A percentile compares a stretch with the other conserved stretches of the same genome.
phyloP scores from a whole-genome alignment of 2,888 invertebrate species.

The Drosophila subquinaria region DNA sequence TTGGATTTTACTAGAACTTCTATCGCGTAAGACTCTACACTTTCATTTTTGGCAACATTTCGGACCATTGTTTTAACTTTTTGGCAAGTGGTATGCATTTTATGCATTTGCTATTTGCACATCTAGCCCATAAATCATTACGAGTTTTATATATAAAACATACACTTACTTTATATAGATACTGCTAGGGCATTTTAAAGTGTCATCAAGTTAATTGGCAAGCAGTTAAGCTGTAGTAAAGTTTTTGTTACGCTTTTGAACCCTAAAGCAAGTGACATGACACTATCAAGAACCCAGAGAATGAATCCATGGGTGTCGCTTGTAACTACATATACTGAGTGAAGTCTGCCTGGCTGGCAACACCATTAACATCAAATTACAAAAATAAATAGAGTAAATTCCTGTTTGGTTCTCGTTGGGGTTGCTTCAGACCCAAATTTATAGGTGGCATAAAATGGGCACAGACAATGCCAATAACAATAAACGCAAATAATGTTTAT shows the following conservation, averaged over 20 bases:
- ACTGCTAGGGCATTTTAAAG: conserved; percentile 45
- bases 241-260: conserved; percentile 26
- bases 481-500: conserved; percentile 81
- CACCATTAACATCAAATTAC: conserved; percentile 77
- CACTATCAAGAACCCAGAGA: conserved; percentile 6
- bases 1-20: neutral
- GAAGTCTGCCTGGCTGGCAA: conserved; percentile 18
- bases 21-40: conserved; percentile 1
- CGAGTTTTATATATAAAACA: conserved; percentile 32
- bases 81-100: conserved; percentile 45
- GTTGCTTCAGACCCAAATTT: conserved; percentile 59
- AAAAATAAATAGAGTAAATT: conserved; percentile 65
- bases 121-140: conserved; percentile 47
- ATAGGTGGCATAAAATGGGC: conserved; percentile 74
- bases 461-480: conserved; percentile 82
- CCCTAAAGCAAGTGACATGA: conserved; percentile 22
- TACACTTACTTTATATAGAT: conserved; percentile 4
- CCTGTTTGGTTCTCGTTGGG: conserved; percentile 27
- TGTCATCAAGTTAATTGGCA: conserved; percentile 65
- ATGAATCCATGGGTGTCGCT: conserved; percentile 12
- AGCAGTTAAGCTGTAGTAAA: conserved; percentile 43
- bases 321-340: conserved; percentile 15
- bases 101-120: conserved; percentile 41
- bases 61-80: conserved; percentile 31
- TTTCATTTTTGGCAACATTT: conserved; percentile 34